Evolutionary conservation across 2,113 vertebrate species (phyloP).

Genomic region (Megalops atlanticus): DNA sequence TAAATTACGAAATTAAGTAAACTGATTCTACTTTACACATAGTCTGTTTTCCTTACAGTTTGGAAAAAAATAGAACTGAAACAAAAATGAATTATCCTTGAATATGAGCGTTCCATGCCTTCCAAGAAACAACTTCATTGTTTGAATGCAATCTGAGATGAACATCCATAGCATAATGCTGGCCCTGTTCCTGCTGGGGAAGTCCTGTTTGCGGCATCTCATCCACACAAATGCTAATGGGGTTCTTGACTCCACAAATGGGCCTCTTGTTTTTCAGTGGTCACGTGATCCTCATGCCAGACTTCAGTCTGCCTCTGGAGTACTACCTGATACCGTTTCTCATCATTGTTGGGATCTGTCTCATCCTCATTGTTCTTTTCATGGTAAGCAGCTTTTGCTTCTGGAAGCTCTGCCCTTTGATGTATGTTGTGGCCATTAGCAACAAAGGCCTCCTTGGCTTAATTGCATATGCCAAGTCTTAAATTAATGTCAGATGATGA

Average conservation of each 20-base stretch:
- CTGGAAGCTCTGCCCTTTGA: neutral
- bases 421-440: neutral
- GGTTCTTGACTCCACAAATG: neutral
- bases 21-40: too few species aligned
- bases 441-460: neutral
- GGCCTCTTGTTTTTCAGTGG: constrained; percentile 62
- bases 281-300: constrained; percentile 76
- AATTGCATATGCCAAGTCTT: neutral
- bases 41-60: too few species aligned
- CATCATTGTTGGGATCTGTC: constrained; percentile 83
- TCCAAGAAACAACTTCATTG: neutral
- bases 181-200: neutral
- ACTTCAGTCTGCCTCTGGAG: constrained; percentile 80
- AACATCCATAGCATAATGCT: neutral
- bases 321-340: constrained; percentile 84
- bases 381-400: constrained; percentile 70
- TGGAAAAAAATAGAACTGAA: too few species aligned
- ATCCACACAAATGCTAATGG: neutral
- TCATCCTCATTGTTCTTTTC: constrained; percentile 83
- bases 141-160: neutral
- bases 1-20: too few species aligned
- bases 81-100: neutral
- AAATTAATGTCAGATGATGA: neutral
- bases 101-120: neutral
- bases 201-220: too few species aligned